These are phyloP conservation scores for Dichetophora obliterata DNA, from an alignment of 2,888 invertebrate species.

Conservation along the genomic window DNA sequence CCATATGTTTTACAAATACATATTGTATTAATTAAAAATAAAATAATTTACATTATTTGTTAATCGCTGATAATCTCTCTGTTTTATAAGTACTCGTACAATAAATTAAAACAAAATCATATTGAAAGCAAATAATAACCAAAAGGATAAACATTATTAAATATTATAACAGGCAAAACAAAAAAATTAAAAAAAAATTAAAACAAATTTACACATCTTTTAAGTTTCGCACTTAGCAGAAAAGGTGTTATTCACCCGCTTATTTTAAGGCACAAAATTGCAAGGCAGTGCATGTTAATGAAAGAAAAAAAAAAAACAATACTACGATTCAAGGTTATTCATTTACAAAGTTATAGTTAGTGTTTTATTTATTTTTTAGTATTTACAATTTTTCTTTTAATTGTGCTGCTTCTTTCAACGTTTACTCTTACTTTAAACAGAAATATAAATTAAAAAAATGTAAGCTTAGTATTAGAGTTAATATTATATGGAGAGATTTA, in stretches of 20 bases:
- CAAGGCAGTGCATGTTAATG: constrained; percentile 13
- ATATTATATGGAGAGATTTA: constrained; percentile 23
- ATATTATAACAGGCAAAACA: too few relatives aligned
- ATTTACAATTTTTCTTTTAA: constrained; percentile 39
- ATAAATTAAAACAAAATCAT: too few relatives aligned
- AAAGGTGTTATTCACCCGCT: neutral
- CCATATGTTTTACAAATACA: too few relatives aligned
- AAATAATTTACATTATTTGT: constrained; percentile 14
- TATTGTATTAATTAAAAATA: constrained; percentile 31
- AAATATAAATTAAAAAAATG: constrained; percentile 42
- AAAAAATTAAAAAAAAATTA: too few relatives aligned
- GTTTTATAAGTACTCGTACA: too few relatives aligned
- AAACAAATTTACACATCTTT: neutral
- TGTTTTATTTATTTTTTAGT: constrained; percentile 42
- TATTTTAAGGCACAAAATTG: constrained; percentile 18
- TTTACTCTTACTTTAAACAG: constrained; percentile 41
- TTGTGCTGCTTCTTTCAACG: neutral
- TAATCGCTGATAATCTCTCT: too few relatives aligned
- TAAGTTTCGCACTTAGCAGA: neutral
- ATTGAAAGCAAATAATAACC: too few relatives aligned
- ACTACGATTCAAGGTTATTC: constrained; percentile 42
- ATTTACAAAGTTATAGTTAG: constrained; percentile 42
- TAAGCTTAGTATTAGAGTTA: constrained; percentile 7
- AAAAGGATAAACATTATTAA: too few relatives aligned
- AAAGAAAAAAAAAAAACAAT: constrained; percentile 29